Conservation (phyloP, 1,140 invertebrate species). For the Hormaphis cornu region DNA sequence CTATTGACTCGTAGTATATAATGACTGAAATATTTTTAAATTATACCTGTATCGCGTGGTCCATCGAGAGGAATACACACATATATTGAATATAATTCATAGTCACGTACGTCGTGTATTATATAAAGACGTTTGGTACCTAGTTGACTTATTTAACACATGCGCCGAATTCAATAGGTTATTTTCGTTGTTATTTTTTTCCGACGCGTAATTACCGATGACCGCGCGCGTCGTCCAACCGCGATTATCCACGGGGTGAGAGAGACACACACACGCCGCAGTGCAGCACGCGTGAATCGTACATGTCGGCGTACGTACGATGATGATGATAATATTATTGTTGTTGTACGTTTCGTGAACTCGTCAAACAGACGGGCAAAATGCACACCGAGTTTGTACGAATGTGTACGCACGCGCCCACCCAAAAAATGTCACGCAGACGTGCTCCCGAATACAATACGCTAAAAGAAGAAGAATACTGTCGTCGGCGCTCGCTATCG, state of each 20-base stretch:
- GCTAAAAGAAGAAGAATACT: constrained; percentile 13
- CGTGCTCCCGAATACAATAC: constrained; percentile 31
- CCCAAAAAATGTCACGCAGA: constrained; percentile 29
- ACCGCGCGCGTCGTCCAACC: constrained; percentile 26
- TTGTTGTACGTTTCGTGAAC: constrained; percentile 10
- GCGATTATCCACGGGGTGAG: constrained; percentile 29
- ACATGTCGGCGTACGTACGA: no score
- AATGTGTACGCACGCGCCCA: neutral
- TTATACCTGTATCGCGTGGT: neutral
- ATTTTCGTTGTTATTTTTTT: constrained; percentile 12
- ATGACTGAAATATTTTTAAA: neutral
- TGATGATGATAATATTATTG: neutral
- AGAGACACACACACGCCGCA: neutral
- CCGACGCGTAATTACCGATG: constrained; percentile 17
- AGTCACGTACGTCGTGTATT: constrained; percentile 29
- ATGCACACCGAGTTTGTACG: neutral
- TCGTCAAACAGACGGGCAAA: constrained; percentile 6
- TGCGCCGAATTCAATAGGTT: constrained; percentile 26
- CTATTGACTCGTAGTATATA: neutral
- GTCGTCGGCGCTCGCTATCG: constrained; percentile 16
- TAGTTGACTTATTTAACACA: neutral
- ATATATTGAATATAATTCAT: no score
- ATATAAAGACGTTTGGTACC: constrained; percentile 23
- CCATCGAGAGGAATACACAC: no score
- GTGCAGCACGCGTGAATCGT: no score